Evolutionary conservation across 2,888 invertebrate species (phyloP).

Genomic region (Chrysolina oricalcia): DNA sequence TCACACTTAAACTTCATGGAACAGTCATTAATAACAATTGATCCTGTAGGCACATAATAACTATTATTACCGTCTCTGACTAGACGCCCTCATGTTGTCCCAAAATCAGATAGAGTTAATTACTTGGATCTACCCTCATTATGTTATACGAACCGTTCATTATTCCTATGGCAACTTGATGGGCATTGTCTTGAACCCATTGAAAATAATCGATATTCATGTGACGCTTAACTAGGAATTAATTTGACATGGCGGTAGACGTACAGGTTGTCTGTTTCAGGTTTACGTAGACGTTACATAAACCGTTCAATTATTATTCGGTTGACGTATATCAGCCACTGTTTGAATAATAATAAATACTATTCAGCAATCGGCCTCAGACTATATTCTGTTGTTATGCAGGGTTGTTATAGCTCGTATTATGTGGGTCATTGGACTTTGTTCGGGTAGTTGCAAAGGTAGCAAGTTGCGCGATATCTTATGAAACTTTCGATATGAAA

Average conservation of each 20-base stretch:
- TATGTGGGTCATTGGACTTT: not conserved
- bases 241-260: slow-evolving; percentile 9
- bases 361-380: not conserved
- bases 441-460: too few relatives aligned
- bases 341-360: not conserved
- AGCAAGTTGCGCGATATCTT: too few relatives aligned
- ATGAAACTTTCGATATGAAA: too few relatives aligned
- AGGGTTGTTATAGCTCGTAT: not conserved
- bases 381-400: not conserved
- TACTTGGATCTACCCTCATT: slow-evolving; percentile 1
- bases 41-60: not conserved
- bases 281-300: slow-evolving; percentile 1
- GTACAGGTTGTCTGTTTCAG: slow-evolving; percentile 35
- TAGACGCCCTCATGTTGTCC: not conserved
- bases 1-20: too few relatives aligned
- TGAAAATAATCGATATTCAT: slow-evolving; percentile 32
- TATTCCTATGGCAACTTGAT: slow-evolving; percentile 31
- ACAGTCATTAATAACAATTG: too few relatives aligned
- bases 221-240: slow-evolving; percentile 16
- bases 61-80: not conserved
- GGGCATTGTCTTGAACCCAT: slow-evolving; percentile 25
- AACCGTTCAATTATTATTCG: not conserved
- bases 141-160: slow-evolving; percentile 22
- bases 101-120: not conserved
- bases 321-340: not conserved